Base-by-base conservation (phyloP, 1,140 invertebrate species). In the fruit fly (Drosophila melanogaster) region DNA sequence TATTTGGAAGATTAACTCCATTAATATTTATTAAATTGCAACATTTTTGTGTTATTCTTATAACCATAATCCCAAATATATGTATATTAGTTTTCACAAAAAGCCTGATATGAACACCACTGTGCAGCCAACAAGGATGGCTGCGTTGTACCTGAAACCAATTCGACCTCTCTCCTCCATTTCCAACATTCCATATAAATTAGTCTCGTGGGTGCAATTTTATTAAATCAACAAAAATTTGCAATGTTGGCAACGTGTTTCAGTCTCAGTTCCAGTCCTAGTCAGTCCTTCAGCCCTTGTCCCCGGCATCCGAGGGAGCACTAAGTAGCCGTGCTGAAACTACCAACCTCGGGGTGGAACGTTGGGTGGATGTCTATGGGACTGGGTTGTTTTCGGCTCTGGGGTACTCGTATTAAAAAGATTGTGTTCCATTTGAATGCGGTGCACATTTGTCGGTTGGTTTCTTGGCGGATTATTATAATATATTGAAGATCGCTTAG, bases 211-310 rank as follows among this genome's bases (percentile, higher is more conserved):
- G 87, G 85, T 89, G 91, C 75, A 77, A 91, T 91, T 90, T 90
- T 85, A 91, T 91, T 91, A 91, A 91, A 91, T 91, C 86, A 91
- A 89, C 85, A 90, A 77, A 90, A 90, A 90, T 85, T 90, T 86
- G 86, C 86, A 90, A 81, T 81, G 81, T 81, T 77, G 67, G 80
- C 78, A 74, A 79, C 80, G 64, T 76, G 61, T 76, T 83, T 61
- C 67, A 17, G 49, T 35, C 35, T 50, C 47, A 49, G 64, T 70
- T 37, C 44, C 40, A 55, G 41, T 60, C 41, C 56, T 73, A 56
- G 69, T 62, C 66, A 49, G 2, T 30, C 22, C 61, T 46, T 26
- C 59, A 65, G 38, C 22, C 35, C 41, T 43, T 17, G 19, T 15
- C 14, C 46, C 44, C 50, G 49, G 41, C 54, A 44, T 47, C 30